Evolutionary conservation across 2,797 vertebrate species (phyloP).

Genomic region (Neosilurus hyrtlii): DNA sequence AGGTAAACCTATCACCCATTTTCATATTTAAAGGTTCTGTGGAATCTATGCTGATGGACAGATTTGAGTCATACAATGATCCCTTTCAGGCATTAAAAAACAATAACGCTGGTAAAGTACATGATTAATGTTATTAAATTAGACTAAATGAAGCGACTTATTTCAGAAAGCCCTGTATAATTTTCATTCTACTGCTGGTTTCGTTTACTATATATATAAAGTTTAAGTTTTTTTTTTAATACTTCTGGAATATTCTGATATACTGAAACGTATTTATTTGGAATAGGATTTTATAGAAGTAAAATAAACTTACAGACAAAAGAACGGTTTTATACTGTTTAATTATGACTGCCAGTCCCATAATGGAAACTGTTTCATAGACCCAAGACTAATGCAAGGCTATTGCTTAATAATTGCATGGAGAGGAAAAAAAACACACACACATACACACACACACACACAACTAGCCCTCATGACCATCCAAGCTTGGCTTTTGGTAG

Average conservation of each 20-base stretch:
- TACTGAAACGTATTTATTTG: not conserved
- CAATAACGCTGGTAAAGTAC: not conserved
- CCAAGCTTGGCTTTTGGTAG: conserved; percentile 41
- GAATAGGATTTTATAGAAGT: not conserved
- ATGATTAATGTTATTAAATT: not conserved
- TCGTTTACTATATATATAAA: not conserved
- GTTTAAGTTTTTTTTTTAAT: too few relatives aligned
- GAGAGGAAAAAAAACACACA: not conserved
- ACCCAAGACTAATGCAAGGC: not conserved
- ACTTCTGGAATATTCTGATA: not conserved
- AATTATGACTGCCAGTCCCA: not conserved
- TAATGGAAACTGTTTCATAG: not conserved
- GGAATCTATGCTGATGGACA: not conserved
- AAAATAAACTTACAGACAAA: not conserved
- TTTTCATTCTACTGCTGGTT: too few relatives aligned
- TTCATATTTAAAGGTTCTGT: not conserved
- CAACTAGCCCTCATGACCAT: conserved; percentile 16
- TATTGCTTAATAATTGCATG: conserved; percentile 6
- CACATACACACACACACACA: not conserved
- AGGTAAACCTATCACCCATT: too few relatives aligned
- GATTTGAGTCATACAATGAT: not conserved
- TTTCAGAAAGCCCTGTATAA: not conserved
- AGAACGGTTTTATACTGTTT: not conserved
- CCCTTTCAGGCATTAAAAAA: not conserved
- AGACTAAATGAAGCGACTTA: not conserved